A percentile compares a stretch with the other conserved stretches of the same genome.
These are phyloP conservation scores for Scaptomyza flava DNA, from an alignment of 2,888 invertebrate species.

Conservation along the genomic window DNA sequence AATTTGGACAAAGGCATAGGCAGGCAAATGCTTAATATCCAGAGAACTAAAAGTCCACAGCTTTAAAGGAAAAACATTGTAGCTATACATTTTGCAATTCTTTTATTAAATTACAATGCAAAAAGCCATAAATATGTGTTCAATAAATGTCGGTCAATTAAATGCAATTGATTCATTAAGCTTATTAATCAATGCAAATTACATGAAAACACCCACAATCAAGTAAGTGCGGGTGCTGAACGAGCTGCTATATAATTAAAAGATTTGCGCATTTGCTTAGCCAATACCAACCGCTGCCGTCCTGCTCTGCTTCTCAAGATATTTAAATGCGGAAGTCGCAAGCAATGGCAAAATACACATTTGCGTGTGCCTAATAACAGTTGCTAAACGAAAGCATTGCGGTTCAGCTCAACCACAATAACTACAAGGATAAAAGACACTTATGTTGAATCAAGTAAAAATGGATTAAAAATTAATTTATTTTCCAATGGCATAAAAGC, in stretches of 20 bases:
- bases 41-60: slow-evolving; percentile 30
- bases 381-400: slow-evolving; percentile 63
- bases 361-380: slow-evolving; percentile 66
- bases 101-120: slow-evolving; percentile 13
- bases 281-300: background rate
- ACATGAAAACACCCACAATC: slow-evolving; percentile 27
- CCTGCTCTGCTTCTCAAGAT: background rate
- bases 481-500: slow-evolving; percentile 48
- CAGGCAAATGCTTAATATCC: slow-evolving; percentile 13
- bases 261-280: slow-evolving; percentile 68
- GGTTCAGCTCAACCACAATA: slow-evolving; percentile 39
- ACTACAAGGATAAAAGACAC: slow-evolving; percentile 21
- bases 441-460: slow-evolving; percentile 22
- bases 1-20: slow-evolving; percentile 32
- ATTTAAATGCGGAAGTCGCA: slow-evolving; percentile 55
- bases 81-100: slow-evolving; percentile 32
- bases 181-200: slow-evolving; percentile 61
- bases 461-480: slow-evolving; percentile 64
- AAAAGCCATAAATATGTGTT: slow-evolving; percentile 42
- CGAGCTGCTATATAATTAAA: slow-evolving; percentile 48
- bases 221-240: slow-evolving; percentile 60
- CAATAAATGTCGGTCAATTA: slow-evolving; percentile 56
- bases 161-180: slow-evolving; percentile 53
- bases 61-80: slow-evolving; percentile 19
- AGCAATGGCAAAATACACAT: slow-evolving; percentile 43